Evolutionary conservation across 2,113 vertebrate species (phyloP).

Genomic region (Salvelinus sp.): DNA sequence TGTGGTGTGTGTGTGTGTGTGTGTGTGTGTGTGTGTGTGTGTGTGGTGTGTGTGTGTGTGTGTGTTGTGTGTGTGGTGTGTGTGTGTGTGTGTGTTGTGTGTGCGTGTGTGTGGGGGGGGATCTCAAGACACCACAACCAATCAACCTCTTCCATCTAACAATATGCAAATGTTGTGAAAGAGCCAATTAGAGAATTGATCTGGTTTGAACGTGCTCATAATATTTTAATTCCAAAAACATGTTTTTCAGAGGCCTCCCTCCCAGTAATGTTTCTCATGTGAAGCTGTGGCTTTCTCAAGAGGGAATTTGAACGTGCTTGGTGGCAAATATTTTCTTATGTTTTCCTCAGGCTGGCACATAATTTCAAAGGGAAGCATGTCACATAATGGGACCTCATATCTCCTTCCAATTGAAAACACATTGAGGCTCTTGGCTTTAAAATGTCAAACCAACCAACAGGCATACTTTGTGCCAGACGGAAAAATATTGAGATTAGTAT

Average conservation of each 20-base stretch:
- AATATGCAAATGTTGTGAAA: constrained; percentile 78
- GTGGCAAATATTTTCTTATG: constrained; percentile 78
- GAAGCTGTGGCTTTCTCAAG: constrained; percentile 59
- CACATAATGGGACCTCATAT: constrained; percentile 53
- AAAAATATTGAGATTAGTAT: constrained; percentile 1
- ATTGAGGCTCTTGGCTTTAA: constrained; percentile 56
- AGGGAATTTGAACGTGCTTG: constrained; percentile 67
- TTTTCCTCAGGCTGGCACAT: constrained; percentile 67
- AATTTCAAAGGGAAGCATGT: constrained; percentile 69
- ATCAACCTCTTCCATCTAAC: constrained; percentile 15
- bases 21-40: too few species aligned
- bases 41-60: too few species aligned
- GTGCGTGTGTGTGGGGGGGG: too few species aligned
- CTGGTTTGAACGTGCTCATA: constrained; percentile 71
- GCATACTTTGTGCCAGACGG: constrained; percentile 32
- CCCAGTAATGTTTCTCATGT: constrained; percentile 72
- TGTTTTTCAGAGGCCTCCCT: constrained; percentile 57
- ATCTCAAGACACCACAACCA: constrained; percentile 27
- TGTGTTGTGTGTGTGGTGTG: too few species aligned
- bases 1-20: too few species aligned
- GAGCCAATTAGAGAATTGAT: constrained; percentile 73
- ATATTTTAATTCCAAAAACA: constrained; percentile 78
- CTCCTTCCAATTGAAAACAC: constrained; percentile 71
- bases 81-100: accelerated
- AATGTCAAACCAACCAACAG: constrained; percentile 53